Conservation (phyloP, 2,797 vertebrate species). For the Micromesistius poutassou region DNA sequence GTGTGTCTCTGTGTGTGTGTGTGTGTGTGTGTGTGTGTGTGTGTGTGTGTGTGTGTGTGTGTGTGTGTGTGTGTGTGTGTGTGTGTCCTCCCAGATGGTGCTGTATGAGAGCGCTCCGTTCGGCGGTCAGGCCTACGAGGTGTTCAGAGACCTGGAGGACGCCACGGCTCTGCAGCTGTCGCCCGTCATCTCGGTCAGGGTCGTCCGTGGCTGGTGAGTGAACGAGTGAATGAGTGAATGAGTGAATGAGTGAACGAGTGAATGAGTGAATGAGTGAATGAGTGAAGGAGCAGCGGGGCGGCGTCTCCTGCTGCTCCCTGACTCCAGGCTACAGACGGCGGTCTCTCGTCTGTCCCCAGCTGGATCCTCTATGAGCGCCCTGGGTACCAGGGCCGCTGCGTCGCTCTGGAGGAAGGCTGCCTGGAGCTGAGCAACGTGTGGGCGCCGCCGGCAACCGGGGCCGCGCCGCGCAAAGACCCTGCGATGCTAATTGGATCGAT, state of each 20-base stretch:
- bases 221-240: not conserved
- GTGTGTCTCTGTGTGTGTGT: too few species aligned
- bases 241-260: not conserved
- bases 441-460: slow-evolving; percentile 66
- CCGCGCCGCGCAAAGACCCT: slow-evolving; percentile 44
- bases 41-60: too few species aligned
- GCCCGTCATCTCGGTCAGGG: slow-evolving; percentile 78
- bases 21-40: too few species aligned
- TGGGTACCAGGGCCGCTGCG: slow-evolving; percentile 82
- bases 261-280: not conserved
- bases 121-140: slow-evolving; percentile 74
- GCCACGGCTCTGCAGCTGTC: slow-evolving; percentile 83
- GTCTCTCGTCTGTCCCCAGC: slow-evolving; percentile 58
- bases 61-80: not conserved
- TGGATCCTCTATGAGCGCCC: slow-evolving; percentile 93
- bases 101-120: slow-evolving; percentile 77
- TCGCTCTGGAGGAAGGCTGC: slow-evolving; percentile 86
- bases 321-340: not conserved
- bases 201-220: slow-evolving; percentile 90
- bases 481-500: slow-evolving; percentile 85
- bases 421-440: slow-evolving; percentile 80
- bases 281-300: not conserved
- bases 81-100: slow-evolving; percentile 75
- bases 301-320: not conserved
- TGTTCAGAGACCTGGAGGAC: slow-evolving; percentile 80